Evolutionary conservation across 1,140 invertebrate species (phyloP).

Genomic region (Varroa destructor): DNA sequence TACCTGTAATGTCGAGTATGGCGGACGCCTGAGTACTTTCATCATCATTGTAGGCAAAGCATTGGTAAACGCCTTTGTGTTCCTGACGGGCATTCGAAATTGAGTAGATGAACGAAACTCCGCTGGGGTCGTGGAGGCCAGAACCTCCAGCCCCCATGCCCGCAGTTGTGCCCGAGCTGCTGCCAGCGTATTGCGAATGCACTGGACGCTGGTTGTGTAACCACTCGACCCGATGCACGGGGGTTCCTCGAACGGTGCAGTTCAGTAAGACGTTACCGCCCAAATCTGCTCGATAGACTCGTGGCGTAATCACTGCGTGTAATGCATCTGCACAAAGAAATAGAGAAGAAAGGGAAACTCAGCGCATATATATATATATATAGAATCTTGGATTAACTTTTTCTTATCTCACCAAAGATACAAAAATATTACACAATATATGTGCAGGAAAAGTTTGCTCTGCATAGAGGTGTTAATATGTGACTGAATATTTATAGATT

Average conservation of each 20-base stretch:
- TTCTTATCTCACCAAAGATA: no score
- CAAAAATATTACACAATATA: no score
- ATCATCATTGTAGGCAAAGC: conserved; percentile 76
- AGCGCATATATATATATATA: no score
- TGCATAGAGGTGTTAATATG: no score
- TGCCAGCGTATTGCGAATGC: conserved; percentile 10
- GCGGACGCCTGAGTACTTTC: conserved; percentile 46
- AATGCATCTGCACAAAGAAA: conserved; percentile 30
- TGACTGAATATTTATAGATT: no score
- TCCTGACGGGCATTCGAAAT: conserved; percentile 43
- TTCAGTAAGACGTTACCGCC: conserved; percentile 31
- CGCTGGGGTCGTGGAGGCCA: no score
- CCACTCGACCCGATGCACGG: conserved; percentile 31
- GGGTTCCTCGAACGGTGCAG: conserved; percentile 32
- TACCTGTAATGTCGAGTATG: conserved; percentile 22
- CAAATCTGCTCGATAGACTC: conserved; percentile 29
- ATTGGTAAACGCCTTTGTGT: conserved; percentile 71
- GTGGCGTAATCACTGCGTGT: conserved; percentile 28
- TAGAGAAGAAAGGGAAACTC: not conserved
- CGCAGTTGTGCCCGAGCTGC: not conserved
- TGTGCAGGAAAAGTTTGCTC: no score
- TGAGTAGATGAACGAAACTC: conserved; percentile 5
- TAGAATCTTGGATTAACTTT: no score
- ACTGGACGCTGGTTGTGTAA: conserved; percentile 32
- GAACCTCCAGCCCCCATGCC: no score